phyloP scores from a whole-genome alignment of 1,140 invertebrate genomes.

The Papilio aristodemus region DNA sequence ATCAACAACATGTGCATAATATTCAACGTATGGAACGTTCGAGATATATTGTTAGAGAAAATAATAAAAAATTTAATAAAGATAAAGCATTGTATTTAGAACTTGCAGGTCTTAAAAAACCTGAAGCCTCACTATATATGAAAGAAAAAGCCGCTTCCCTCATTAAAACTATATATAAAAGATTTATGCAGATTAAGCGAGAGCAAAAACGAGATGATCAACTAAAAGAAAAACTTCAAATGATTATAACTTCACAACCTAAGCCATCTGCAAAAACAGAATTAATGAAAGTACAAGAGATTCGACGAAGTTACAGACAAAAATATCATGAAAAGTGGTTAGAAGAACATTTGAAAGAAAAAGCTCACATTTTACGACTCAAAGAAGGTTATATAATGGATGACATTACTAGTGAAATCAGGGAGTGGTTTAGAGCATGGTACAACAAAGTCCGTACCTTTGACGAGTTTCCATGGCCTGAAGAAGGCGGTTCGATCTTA shows the following conservation, averaged over 20 bases:
- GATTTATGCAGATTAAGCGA: slow-evolving; percentile 65
- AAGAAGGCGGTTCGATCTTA: slow-evolving; percentile 72
- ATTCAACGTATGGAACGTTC: slow-evolving; percentile 73
- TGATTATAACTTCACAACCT: slow-evolving; percentile 58
- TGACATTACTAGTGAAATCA: slow-evolving; percentile 85
- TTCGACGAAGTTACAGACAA: slow-evolving; percentile 77
- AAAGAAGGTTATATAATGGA: slow-evolving; percentile 83
- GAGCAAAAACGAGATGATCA: slow-evolving; percentile 49
- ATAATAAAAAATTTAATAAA: slow-evolving; percentile 55
- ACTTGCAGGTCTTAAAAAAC: slow-evolving; percentile 65
- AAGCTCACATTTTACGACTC: slow-evolving; percentile 79
- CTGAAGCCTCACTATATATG: slow-evolving; percentile 49
- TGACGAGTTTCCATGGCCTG: slow-evolving; percentile 72
- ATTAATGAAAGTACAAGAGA: slow-evolving; percentile 77
- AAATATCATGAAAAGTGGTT: slow-evolving; percentile 78
- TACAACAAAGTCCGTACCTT: slow-evolving; percentile 61
- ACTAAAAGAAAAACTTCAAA: slow-evolving; percentile 59
- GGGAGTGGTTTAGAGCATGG: slow-evolving; percentile 84
- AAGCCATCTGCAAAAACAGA: slow-evolving; percentile 70
- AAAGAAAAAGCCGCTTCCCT: slow-evolving; percentile 52
- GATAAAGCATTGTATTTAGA: slow-evolving; percentile 68
- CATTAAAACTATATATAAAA: slow-evolving; percentile 58
- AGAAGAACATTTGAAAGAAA: slow-evolving; percentile 80
- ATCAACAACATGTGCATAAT: slow-evolving; percentile 57
- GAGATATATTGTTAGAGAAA: slow-evolving; percentile 47